phyloP scores from a whole-genome alignment of 2,888 invertebrate species.

The Enchytraeus crypticus region DNA sequence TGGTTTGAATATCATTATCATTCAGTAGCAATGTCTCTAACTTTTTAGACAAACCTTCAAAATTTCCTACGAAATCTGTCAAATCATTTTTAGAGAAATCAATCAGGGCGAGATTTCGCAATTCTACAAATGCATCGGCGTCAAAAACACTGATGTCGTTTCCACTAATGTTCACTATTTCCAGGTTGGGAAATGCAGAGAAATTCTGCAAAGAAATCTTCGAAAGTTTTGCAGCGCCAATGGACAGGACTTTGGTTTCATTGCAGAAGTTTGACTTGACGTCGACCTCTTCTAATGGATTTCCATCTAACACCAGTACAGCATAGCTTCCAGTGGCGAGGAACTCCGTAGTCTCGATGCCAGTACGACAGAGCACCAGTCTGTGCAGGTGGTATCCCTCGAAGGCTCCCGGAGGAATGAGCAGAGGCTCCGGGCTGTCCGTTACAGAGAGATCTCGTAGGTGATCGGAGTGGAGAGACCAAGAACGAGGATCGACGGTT shows the following conservation, averaged over 20 bases:
- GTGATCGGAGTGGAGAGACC: slow-evolving; percentile 10
- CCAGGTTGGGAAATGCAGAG: slow-evolving; percentile 11
- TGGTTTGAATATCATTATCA: slow-evolving; percentile 21
- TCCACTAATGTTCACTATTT: slow-evolving; percentile 20
- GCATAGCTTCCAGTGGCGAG: slow-evolving; percentile 13
- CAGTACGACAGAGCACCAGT: slow-evolving; percentile 18
- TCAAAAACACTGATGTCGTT: slow-evolving; percentile 20
- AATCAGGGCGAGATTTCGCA: slow-evolving; percentile 9
- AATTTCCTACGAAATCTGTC: slow-evolving; percentile 16
- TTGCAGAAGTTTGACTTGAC: not conserved
- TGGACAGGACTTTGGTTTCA: slow-evolving; percentile 14
- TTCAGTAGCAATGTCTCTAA: slow-evolving; percentile 16
- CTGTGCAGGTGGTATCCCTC: slow-evolving; percentile 17
- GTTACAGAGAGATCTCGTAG: slow-evolving; percentile 21
- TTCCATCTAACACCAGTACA: slow-evolving; percentile 21
- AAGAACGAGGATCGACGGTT: slow-evolving; percentile 7
- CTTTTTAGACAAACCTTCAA: slow-evolving; percentile 3
- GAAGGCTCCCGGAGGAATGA: slow-evolving; percentile 18
- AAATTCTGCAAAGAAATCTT: slow-evolving; percentile 13
- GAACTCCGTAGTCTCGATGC: slow-evolving; percentile 19
- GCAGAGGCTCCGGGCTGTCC: slow-evolving; percentile 20
- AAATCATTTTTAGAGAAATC: slow-evolving; percentile 22
- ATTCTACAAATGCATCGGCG: slow-evolving; percentile 11
- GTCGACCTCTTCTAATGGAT: slow-evolving; percentile 21
- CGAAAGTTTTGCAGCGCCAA: slow-evolving; percentile 16